Evolutionary conservation across 2,888 invertebrate species (phyloP).

Genomic region (Lycia hirtaria): DNA sequence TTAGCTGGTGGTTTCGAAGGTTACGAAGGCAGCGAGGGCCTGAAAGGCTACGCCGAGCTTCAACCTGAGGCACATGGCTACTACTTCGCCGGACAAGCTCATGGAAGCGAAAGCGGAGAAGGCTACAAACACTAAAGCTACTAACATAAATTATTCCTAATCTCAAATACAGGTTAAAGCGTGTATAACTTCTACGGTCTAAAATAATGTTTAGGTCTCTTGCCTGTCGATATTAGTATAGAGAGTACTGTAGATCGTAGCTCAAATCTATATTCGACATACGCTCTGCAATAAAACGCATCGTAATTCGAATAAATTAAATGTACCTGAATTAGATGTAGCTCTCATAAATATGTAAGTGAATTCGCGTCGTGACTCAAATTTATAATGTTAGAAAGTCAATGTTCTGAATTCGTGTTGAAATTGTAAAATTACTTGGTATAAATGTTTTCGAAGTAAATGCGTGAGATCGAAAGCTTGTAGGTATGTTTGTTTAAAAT

Average conservation of each 20-base stretch:
- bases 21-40: conserved; percentile 68
- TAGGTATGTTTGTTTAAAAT: conserved; percentile 51
- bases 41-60: conserved; percentile 69
- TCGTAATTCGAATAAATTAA: conserved; percentile 48
- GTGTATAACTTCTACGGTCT: conserved; percentile 52
- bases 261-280: conserved; percentile 51
- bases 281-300: conserved; percentile 51
- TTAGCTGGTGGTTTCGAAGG: conserved; percentile 50
- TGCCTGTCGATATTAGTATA: conserved; percentile 67
- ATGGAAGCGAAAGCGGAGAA: conserved; percentile 67
- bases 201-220: conserved; percentile 56
- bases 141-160: conserved; percentile 58
- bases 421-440: conserved; percentile 43
- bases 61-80: conserved; percentile 67
- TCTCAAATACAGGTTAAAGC: conserved; percentile 51
- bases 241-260: conserved; percentile 43
- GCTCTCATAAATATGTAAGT: conserved; percentile 57
- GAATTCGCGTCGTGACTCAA: conserved; percentile 54
- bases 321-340: conserved; percentile 79
- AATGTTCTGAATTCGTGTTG: conserved; percentile 29
- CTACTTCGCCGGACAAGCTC: conserved; percentile 60
- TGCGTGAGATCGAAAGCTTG: conserved; percentile 50
- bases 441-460: conserved; percentile 42
- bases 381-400: conserved; percentile 35
- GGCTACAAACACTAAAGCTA: conserved; percentile 75